These are phyloP conservation scores for Drosophila bocqueti DNA, from an alignment of 1,140 invertebrate species.

Conservation along the genomic window DNA sequence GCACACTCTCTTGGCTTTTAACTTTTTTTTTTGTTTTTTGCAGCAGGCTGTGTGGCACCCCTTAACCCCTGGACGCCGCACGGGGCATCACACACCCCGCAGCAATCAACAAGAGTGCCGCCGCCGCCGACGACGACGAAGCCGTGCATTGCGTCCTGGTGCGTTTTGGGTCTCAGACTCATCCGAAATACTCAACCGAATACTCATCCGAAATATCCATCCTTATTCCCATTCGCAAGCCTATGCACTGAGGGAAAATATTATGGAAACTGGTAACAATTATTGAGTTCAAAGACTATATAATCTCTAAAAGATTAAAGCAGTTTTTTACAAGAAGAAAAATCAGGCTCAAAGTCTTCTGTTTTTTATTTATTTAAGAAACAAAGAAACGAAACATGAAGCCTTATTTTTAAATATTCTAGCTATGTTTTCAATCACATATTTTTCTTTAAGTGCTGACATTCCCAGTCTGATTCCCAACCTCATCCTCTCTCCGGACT, in stretches of 20 bases:
- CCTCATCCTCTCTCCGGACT: slow-evolving; percentile 23
- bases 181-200: slow-evolving; percentile 9
- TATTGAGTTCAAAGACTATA: no score
- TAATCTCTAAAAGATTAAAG: no score
- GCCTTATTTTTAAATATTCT: background rate
- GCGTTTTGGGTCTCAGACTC: slow-evolving; percentile 51
- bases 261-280: no score
- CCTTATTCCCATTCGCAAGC: background rate
- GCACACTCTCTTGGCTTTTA: slow-evolving; percentile 68
- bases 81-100: slow-evolving; percentile 39
- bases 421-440: background rate
- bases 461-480: slow-evolving; percentile 24
- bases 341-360: background rate
- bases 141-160: slow-evolving; percentile 64
- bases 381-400: background rate
- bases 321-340: no score
- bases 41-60: slow-evolving; percentile 42
- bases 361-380: background rate
- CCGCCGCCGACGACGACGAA: slow-evolving; percentile 30
- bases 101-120: slow-evolving; percentile 80
- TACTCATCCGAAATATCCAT: slow-evolving; percentile 2
- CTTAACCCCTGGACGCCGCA: slow-evolving; percentile 22
- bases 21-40: slow-evolving; percentile 49
- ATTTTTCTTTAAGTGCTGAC: slow-evolving; percentile 7
- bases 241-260: slow-evolving; percentile 10